Percentiles rank a stretch among this genome's conserved stretches.
These are phyloP conservation scores for Polyodon spathula DNA, from an alignment of 2,113 vertebrate genomes.

Conservation along the genomic window DNA sequence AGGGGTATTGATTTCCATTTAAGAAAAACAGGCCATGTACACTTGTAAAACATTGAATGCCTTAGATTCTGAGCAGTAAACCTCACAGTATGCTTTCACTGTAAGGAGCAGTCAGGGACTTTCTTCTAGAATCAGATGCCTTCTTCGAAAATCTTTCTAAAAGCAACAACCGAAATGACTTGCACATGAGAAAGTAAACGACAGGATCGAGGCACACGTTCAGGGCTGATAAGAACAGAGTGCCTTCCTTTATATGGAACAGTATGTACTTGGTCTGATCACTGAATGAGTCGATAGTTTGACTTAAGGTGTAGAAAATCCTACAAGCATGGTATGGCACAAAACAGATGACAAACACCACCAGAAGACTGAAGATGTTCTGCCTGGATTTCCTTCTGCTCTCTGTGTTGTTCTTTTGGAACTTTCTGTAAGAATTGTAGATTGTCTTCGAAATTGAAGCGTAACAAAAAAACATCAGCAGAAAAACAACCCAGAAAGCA, in stretches of 20 bases:
- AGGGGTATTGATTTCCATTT: too few species aligned
- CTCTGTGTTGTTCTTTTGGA: conserved; percentile 35
- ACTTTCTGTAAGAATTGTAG: conserved; percentile 65
- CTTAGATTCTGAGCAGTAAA: neutral
- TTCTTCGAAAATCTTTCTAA: conserved; percentile 29
- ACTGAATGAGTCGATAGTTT: conserved; percentile 36
- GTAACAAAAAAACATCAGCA: conserved; percentile 68
- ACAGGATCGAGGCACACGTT: conserved; percentile 54
- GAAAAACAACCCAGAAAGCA: conserved; percentile 74
- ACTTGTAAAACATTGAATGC: too few species aligned
- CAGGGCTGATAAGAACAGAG: conserved; percentile 60
- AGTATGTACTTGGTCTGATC: conserved; percentile 33
- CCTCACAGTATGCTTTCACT: conserved; percentile 40
- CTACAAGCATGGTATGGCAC: conserved; percentile 82
- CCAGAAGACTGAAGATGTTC: conserved; percentile 81
- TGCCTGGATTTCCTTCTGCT: conserved; percentile 64
- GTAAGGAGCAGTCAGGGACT: conserved; percentile 25
- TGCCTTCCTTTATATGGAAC: conserved; percentile 72
- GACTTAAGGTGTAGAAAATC: conserved; percentile 73
- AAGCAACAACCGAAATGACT: conserved; percentile 46
- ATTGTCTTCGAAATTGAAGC: conserved; percentile 72
- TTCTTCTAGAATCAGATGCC: neutral
- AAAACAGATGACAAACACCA: conserved; percentile 79
- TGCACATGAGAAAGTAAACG: conserved; percentile 43
- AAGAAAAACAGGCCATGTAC: too few species aligned